Conservation (phyloP, 2,113 vertebrate genomes). For the Salvelinus fontinalis region DNA sequence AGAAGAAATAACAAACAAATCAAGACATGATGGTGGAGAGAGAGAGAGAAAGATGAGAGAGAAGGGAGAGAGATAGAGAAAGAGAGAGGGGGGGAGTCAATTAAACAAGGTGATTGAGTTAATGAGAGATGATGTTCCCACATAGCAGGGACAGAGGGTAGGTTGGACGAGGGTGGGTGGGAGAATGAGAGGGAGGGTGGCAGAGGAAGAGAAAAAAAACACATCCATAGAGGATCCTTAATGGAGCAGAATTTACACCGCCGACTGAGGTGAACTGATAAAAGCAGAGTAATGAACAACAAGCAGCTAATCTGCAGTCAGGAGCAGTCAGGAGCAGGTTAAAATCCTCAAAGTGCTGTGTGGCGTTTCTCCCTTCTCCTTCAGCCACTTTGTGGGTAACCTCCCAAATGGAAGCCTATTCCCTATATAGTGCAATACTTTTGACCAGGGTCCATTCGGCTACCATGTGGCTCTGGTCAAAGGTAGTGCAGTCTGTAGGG, state of each 20-base stretch:
- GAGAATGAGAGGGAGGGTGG: too few relatives aligned
- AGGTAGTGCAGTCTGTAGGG: too few relatives aligned
- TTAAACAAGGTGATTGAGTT: slow-evolving; percentile 37
- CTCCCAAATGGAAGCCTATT: too few relatives aligned
- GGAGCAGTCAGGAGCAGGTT: slow-evolving; percentile 48
- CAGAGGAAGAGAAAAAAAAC: slow-evolving; percentile 6
- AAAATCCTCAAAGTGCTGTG: slow-evolving; percentile 52
- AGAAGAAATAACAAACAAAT: background rate
- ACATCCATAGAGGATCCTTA: slow-evolving; percentile 54
- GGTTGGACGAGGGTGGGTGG: background rate
- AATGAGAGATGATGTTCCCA: slow-evolving; percentile 50
- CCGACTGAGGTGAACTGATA: slow-evolving; percentile 62
- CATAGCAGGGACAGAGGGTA: slow-evolving; percentile 27
- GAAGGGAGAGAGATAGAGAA: too few relatives aligned
- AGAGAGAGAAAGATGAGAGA: too few relatives aligned
- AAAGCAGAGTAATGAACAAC: slow-evolving; percentile 55
- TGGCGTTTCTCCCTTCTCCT: slow-evolving; percentile 29
- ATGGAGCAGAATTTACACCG: slow-evolving; percentile 72
- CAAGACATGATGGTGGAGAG: background rate
- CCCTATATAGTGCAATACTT: too few relatives aligned
- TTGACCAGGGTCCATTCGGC: too few relatives aligned
- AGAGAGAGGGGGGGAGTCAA: slow-evolving; percentile 11
- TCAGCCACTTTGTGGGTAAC: slow-evolving; percentile 15
- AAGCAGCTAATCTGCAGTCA: slow-evolving; percentile 34
- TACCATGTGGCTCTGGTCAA: too few relatives aligned